phyloP scores from a whole-genome alignment of 2,888 invertebrate species.

The Beris chalybata region DNA sequence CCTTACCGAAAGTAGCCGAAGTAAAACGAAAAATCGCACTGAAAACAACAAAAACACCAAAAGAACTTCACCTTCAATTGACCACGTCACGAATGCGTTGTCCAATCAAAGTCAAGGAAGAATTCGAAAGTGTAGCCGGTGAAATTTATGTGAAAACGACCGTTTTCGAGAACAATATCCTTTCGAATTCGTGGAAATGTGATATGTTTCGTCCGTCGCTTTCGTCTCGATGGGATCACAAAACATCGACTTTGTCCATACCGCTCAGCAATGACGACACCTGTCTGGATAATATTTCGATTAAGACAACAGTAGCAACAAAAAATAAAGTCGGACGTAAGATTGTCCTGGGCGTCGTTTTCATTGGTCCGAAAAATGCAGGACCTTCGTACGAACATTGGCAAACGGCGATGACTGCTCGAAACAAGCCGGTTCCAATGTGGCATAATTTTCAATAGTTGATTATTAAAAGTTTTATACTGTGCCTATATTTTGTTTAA shows the following conservation, averaged over 20 bases:
- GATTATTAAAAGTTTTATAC: background rate
- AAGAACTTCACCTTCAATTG: slow-evolving; percentile 46
- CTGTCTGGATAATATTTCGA: slow-evolving; percentile 49
- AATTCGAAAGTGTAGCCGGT: slow-evolving; percentile 52
- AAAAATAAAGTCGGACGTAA: slow-evolving; percentile 55
- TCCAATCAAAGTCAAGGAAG: slow-evolving; percentile 55
- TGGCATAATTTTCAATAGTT: slow-evolving; percentile 54
- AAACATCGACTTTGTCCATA: slow-evolving; percentile 48
- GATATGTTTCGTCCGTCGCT: slow-evolving; percentile 73
- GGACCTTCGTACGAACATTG: slow-evolving; percentile 50
- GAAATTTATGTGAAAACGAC: slow-evolving; percentile 78
- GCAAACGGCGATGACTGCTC: slow-evolving; percentile 45
- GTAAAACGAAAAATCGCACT: slow-evolving; percentile 51
- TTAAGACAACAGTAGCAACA: slow-evolving; percentile 52
- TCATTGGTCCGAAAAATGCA: slow-evolving; percentile 44
- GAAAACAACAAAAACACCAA: slow-evolving; percentile 38
- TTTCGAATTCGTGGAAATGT: slow-evolving; percentile 69
- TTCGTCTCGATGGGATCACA: slow-evolving; percentile 72
- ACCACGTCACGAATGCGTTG: slow-evolving; percentile 54
- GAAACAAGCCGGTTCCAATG: slow-evolving; percentile 49
- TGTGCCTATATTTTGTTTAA: background rate
- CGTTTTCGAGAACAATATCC: slow-evolving; percentile 68
- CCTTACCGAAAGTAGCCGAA: slow-evolving; percentile 44
- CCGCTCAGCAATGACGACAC: slow-evolving; percentile 47
- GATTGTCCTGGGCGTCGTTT: slow-evolving; percentile 49